Base-by-base conservation (phyloP, 2,888 invertebrate genomes). In the Conomelus anceps region DNA sequence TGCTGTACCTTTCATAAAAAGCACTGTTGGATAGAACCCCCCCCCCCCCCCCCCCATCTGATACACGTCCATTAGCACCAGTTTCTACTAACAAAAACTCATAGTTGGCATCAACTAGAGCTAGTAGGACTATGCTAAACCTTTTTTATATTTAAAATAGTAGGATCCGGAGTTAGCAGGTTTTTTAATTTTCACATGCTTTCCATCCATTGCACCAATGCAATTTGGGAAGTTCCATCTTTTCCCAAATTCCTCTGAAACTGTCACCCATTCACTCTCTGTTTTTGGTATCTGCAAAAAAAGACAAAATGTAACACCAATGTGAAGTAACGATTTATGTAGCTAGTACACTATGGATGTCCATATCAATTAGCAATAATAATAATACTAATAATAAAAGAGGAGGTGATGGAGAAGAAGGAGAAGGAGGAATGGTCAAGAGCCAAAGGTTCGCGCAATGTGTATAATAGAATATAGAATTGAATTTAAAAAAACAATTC, bases 71-170 rank as follows among this genome's bases (percentile, higher is more conserved):
- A 90, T 91, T 91, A 11, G 90, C 90, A n/a, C 91, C 91, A 22
- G 90, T 90, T 90, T 92, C 91, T 41, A 91, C 90, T 87, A 90
- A 91, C 23, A 91, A 86, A 88, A 92, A 91, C 85, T 89, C 90
- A 84, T 91, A 91, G 85, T 91, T 90, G 1, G 89, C 91, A 90
- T 91, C 90, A 3, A 90, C 91, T 34, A 91, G 90, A 22, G 90
- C 91, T 88, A 91, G 86, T 88, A 91, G 23, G 22, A 91, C 90
- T 88, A 91, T 90, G 89, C 91, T 91, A 87, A 91, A 90, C 84
- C 89, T 90, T 22, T 90, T 89, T 91, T 91, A 85, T 91, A 92
- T 89, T 91, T 91, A 89, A 90, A 92, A 88, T 91, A 91, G 13
- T 88, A 9, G 23, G 91, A 91, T 22, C 91, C 92, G 17, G 90